Evolutionary conservation across 2,888 invertebrate species (phyloP).

Genomic region (Eupithecia centaureata): DNA sequence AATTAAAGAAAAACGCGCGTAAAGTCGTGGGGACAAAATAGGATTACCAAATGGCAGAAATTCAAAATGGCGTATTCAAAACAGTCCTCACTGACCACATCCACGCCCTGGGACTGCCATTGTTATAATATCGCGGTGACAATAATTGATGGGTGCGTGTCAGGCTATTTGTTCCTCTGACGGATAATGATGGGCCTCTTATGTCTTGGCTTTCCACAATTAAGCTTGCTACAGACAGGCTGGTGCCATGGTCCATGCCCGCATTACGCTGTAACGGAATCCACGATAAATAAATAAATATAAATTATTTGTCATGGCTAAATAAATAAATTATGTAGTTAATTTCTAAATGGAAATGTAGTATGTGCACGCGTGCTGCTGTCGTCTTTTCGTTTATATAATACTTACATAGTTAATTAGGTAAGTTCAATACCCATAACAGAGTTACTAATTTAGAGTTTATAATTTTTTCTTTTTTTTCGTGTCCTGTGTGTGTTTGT

Average conservation of each 20-base stretch:
- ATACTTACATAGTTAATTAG: too few species aligned
- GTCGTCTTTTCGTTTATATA: too few species aligned
- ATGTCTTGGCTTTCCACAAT: slow-evolving; percentile 48
- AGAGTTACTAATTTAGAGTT: too few species aligned
- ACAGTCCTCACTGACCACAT: slow-evolving; percentile 19
- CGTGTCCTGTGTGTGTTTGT: too few species aligned
- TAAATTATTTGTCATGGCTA: too few species aligned
- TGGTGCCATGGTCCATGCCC: neutral
- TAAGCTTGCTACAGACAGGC: slow-evolving; percentile 11
- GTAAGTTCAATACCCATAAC: too few species aligned
- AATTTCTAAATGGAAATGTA: neutral
- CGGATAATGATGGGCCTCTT: slow-evolving; percentile 47
- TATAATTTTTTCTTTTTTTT: too few species aligned
- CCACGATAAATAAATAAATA: neutral
- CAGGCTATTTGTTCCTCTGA: slow-evolving; percentile 45
- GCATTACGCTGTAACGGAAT: too few species aligned
- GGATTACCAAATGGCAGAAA: neutral
- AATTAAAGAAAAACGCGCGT: too few species aligned
- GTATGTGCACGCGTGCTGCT: too few species aligned
- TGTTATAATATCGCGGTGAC: slow-evolving; percentile 44
- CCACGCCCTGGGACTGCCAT: slow-evolving; percentile 30
- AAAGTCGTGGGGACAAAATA: neutral
- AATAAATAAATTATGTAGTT: neutral
- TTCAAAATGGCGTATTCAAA: slow-evolving; percentile 10
- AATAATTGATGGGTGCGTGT: slow-evolving; percentile 44